Conservation (phyloP, 2,888 invertebrate species). For the Tinea semifulvella region DNA sequence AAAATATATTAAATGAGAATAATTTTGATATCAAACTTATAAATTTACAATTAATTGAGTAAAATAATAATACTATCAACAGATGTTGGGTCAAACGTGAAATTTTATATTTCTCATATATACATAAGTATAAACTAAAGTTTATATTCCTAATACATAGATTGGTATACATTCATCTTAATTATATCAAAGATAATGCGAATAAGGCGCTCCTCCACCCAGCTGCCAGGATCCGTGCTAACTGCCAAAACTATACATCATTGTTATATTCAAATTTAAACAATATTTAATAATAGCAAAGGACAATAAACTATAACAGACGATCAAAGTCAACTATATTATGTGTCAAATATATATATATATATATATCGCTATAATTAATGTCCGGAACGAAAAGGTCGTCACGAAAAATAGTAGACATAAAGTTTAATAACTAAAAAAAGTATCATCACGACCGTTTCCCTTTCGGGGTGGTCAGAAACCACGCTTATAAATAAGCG, state of each 20-base stretch:
- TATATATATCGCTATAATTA: too few relatives aligned
- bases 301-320: neutral
- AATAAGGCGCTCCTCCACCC: too few relatives aligned
- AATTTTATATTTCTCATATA: slow-evolving; percentile 18
- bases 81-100: slow-evolving; percentile 20
- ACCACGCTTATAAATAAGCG: too few relatives aligned
- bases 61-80: slow-evolving; percentile 26
- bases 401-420: too few relatives aligned
- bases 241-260: too few relatives aligned
- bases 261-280: neutral
- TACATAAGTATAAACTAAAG: slow-evolving; percentile 22
- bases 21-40: slow-evolving; percentile 39
- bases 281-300: neutral
- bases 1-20: slow-evolving; percentile 43
- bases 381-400: too few relatives aligned
- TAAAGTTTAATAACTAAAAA: too few relatives aligned
- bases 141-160: slow-evolving; percentile 19
- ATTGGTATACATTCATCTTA: slow-evolving; percentile 19
- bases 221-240: too few relatives aligned
- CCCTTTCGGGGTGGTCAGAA: too few relatives aligned
- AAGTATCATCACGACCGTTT: too few relatives aligned
- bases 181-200: slow-evolving; percentile 9
- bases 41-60: slow-evolving; percentile 43
- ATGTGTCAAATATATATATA: too few relatives aligned
- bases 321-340: neutral